Base-by-base conservation (phyloP, 2,888 invertebrate species). In the Microctonus brassicae region DNA sequence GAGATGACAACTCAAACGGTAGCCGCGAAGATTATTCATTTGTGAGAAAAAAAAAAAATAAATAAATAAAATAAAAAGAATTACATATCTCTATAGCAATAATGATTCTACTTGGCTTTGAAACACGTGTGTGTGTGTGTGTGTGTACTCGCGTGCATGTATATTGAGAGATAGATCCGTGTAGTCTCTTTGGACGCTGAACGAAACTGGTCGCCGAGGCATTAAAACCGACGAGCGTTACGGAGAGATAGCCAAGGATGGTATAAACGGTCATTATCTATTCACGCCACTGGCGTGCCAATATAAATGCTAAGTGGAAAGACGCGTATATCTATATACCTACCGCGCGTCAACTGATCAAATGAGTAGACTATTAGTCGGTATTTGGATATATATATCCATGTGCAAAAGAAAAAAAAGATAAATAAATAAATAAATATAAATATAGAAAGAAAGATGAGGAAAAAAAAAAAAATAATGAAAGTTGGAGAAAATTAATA, bases 181-280 rank as follows among this genome's bases (percentile, higher is more conserved):
- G n/a, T n/a, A 70, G 74, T 73, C 61, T 63, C 64, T 70, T 34
- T 42, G 13, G 42, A 63, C 47, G 64, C 60, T 64, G 34, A 36
- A 65, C 65, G 52, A 53, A 65, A 65, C 65, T 65, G 65, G 55
- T 65, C 60, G 52, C 39, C 47, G 47, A 58, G 58, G 57, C 39
- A 67, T 71, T 71, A 67, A 71, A 71, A 22, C 55, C n/a, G n/a
- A n/a, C 20, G 20, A 33, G 55, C 66, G 55, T 71, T 66, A 68
- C 17, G 47, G 9, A 47, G 47, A 73, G 76, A 75, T 75, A 77
- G 74, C 74, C 70, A 72, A 75, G 66, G 64, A 75, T 75, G 72
- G 75, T 79, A 80, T 47, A 81, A 82, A 78, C 77, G 80, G 79
- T 81, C 80, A 79, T 82, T 82, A 82, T 82, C 82, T 81, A 81